These are phyloP conservation scores for Glaucopsyche alexis DNA, from an alignment of 2,888 invertebrate genomes.

Conservation along the genomic window DNA sequence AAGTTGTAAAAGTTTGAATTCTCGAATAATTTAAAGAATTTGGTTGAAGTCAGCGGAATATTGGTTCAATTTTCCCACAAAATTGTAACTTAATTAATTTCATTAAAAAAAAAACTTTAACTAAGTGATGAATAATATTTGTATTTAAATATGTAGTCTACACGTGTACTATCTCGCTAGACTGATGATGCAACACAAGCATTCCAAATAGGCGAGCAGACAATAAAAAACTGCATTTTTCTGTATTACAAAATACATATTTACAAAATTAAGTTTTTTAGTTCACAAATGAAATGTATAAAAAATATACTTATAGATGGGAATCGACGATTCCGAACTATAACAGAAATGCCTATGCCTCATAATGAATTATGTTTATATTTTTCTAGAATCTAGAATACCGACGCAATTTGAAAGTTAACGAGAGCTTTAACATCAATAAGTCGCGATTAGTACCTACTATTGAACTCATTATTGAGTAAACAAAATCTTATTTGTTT, in stretches of 20 bases:
- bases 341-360: too few relatives aligned
- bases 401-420: neutral
- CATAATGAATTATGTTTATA: neutral
- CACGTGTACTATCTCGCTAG: neutral
- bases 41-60: neutral
- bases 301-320: too few relatives aligned
- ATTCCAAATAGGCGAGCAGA: neutral
- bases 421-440: slow-evolving; percentile 1
- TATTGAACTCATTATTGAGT: slow-evolving; percentile 20
- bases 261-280: neutral
- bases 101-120: too few relatives aligned
- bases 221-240: neutral
- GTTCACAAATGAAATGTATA: too few relatives aligned
- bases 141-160: neutral
- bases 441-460: neutral
- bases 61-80: neutral
- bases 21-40: neutral
- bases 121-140: neutral
- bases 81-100: neutral
- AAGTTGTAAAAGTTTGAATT: neutral
- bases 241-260: neutral
- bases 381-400: neutral
- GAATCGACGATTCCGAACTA: too few relatives aligned
- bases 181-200: too few relatives aligned
- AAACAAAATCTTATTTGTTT: neutral